These are phyloP conservation scores for mouse (Mus musculus) DNA, from an alignment of 2,113 vertebrate species.

Conservation along the genomic window GRCm39 chrX:22062501-22063000, in stretches of 20 bases:
- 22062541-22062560: too few relatives aligned
- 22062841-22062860: neutral
- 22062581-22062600: too few relatives aligned
- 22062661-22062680: too few relatives aligned
- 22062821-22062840: neutral
- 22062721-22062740: neutral
- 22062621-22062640: too few relatives aligned
- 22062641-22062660: too few relatives aligned
- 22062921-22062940: neutral
- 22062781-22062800: conserved; percentile 9
- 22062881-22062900: neutral
- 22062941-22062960: neutral
- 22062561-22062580: too few relatives aligned
- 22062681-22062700: too few relatives aligned
- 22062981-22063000: neutral
- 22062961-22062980: conserved; percentile 23
- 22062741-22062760: neutral
- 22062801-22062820: neutral
- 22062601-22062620: too few relatives aligned
- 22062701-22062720: neutral
- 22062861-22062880: neutral
- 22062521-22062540: too few relatives aligned
- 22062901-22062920: conserved; percentile 26
- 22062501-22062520: neutral
- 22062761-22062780: neutral